Conservation (phyloP, 2,888 invertebrate species). For the Hypsopygia costalis region DNA sequence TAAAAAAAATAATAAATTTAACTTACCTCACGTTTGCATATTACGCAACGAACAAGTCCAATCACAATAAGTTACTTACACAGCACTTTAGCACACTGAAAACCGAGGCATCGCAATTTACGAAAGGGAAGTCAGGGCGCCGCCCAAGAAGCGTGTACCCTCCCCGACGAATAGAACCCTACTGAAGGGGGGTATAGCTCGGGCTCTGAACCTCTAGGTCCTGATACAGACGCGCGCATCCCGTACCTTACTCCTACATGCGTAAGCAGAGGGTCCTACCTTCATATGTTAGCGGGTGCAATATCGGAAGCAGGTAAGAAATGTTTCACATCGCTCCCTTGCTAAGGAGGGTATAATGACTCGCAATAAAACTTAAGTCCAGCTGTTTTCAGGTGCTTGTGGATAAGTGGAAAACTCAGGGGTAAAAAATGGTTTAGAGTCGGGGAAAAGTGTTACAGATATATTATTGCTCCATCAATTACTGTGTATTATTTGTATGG, state of each 20-base stretch:
- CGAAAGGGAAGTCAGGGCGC: constrained; percentile 31
- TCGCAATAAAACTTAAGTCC: constrained; percentile 26
- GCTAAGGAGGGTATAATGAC: constrained; percentile 32
- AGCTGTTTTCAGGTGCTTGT: constrained; percentile 24
- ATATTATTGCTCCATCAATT: neutral
- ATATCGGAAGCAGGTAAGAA: constrained; percentile 56
- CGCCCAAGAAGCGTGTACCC: constrained; percentile 50
- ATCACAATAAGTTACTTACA: constrained; percentile 41
- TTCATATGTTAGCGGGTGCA: constrained; percentile 49
- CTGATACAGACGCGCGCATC: constrained; percentile 70
- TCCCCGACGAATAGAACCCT: constrained; percentile 35
- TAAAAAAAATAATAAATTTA: constrained; percentile 8
- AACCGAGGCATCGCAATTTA: constrained; percentile 28
- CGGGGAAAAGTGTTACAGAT: neutral
- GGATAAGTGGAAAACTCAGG: constrained; percentile 15
- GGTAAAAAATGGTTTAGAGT: constrained; percentile 1
- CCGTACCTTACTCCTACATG: constrained; percentile 48
- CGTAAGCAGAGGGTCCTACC: constrained; percentile 30
- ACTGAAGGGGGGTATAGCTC: constrained; percentile 56
- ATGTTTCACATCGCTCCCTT: constrained; percentile 34
- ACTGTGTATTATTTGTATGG: no score
- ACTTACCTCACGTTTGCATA: constrained; percentile 40
- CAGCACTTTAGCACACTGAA: constrained; percentile 40
- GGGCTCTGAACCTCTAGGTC: constrained; percentile 43
- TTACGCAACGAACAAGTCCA: constrained; percentile 35